Conservation (phyloP, 1,140 invertebrate species). For the Aphis craccivora region DNA sequence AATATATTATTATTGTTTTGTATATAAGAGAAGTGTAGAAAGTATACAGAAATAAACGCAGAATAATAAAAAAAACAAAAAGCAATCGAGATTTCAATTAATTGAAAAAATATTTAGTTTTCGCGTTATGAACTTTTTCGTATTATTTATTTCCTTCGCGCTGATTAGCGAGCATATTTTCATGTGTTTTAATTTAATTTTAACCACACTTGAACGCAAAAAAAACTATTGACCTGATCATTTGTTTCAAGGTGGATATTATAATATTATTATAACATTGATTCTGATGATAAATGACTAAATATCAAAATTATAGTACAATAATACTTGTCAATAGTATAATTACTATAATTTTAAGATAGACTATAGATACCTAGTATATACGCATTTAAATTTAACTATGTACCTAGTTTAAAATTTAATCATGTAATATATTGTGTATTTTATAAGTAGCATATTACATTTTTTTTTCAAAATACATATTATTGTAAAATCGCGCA, state of each 20-base stretch:
- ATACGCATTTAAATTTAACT: too few relatives aligned
- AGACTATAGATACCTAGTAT: not conserved
- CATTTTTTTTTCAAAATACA: not conserved
- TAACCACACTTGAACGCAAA: not conserved
- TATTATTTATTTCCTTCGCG: not conserved
- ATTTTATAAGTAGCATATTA: too few relatives aligned
- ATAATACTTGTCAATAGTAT: not conserved
- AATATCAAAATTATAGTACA: too few relatives aligned
- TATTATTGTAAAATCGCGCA: too few relatives aligned
- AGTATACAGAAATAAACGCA: not conserved
- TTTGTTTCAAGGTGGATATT: not conserved
- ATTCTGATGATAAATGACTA: not conserved
- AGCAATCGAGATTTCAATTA: not conserved
- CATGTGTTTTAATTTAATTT: not conserved
- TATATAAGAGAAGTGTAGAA: not conserved
- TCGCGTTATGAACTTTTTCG: not conserved
- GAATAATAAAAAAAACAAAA: not conserved
- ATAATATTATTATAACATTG: not conserved
- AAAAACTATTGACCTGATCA: not conserved
- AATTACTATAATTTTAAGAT: not conserved
- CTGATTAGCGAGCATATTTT: not conserved
- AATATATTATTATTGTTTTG: conserved; percentile 11
- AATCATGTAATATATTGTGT: too few relatives aligned
- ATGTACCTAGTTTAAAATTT: too few relatives aligned
- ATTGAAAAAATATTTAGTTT: not conserved